These are phyloP conservation scores for Hedya salicella DNA, from an alignment of 2,888 invertebrate species.

Conservation along the genomic window DNA sequence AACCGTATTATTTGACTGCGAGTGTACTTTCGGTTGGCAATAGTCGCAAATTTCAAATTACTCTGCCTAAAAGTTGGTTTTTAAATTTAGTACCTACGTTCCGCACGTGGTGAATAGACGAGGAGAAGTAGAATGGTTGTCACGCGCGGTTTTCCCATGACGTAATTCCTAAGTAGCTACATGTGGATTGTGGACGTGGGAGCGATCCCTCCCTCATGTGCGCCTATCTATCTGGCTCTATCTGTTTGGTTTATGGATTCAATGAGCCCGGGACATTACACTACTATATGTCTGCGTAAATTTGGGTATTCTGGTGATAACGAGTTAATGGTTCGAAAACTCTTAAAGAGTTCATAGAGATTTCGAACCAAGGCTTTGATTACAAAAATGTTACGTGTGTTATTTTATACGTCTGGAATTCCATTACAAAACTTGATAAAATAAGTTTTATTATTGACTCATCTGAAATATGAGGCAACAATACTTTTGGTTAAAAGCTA, in stretches of 20 bases:
- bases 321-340: conserved; percentile 5
- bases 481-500: conserved; percentile 9
- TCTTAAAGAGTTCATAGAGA: too few relatives aligned
- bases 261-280: conserved; percentile 33
- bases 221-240: conserved; percentile 41
- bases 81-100: neutral
- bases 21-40: too few relatives aligned
- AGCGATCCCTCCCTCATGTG: conserved; percentile 29
- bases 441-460: neutral
- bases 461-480: neutral
- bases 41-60: too few relatives aligned
- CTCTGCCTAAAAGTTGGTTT: too few relatives aligned
- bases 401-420: neutral
- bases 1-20: too few relatives aligned
- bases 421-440: neutral
- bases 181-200: conserved; percentile 31
- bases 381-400: neutral
- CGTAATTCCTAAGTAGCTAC: conserved; percentile 44
- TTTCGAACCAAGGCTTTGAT: too few relatives aligned
- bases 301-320: neutral
- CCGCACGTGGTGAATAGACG: conserved; percentile 6
- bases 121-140: conserved; percentile 47
- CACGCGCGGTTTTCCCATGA: conserved; percentile 53
- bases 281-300: conserved; percentile 6
- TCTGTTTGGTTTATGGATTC: conserved; percentile 51